Evolutionary conservation across 2,888 invertebrate species (phyloP).

Genomic region (Vesta saturnalis): DNA sequence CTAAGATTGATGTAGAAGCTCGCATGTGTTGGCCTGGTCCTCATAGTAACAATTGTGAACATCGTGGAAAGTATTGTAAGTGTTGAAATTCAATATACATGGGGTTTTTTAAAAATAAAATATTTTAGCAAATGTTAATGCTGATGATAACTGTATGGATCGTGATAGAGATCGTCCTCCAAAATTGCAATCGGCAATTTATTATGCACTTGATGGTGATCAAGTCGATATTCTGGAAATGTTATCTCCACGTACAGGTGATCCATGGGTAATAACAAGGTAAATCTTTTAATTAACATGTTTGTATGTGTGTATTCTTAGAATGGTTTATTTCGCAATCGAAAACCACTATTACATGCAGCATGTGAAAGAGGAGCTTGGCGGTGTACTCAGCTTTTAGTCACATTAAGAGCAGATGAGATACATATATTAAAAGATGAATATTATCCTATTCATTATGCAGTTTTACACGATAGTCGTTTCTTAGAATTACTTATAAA

Average conservation of each 20-base stretch:
- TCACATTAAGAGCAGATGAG: slow-evolving; percentile 73
- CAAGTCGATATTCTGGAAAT: slow-evolving; percentile 75
- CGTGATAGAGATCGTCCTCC: slow-evolving; percentile 59
- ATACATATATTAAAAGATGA: slow-evolving; percentile 78
- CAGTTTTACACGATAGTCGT: slow-evolving; percentile 76
- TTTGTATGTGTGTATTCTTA: slow-evolving; percentile 40
- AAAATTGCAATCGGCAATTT: slow-evolving; percentile 74
- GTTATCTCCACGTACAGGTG: slow-evolving; percentile 73
- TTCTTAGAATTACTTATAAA: slow-evolving; percentile 73
- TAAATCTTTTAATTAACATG: not conserved
- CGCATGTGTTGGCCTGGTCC: slow-evolving; percentile 81
- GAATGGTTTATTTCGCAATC: slow-evolving; percentile 65
- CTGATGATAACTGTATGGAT: slow-evolving; percentile 65
- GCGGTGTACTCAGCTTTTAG: slow-evolving; percentile 75
- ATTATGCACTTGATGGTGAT: slow-evolving; percentile 78
- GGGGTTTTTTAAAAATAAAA: not conserved
- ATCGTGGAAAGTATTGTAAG: slow-evolving; percentile 71
- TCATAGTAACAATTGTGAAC: slow-evolving; percentile 76
- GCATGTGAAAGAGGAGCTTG: slow-evolving; percentile 78
- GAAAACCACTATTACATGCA: slow-evolving; percentile 72
- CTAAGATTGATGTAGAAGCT: slow-evolving; percentile 75
- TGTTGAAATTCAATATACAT: not conserved
- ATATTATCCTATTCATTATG: slow-evolving; percentile 81
- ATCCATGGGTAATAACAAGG: slow-evolving; percentile 70
- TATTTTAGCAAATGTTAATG: slow-evolving; percentile 57